phyloP scores from a whole-genome alignment of 2,888 invertebrate genomes.

The Brenthis ino region DNA sequence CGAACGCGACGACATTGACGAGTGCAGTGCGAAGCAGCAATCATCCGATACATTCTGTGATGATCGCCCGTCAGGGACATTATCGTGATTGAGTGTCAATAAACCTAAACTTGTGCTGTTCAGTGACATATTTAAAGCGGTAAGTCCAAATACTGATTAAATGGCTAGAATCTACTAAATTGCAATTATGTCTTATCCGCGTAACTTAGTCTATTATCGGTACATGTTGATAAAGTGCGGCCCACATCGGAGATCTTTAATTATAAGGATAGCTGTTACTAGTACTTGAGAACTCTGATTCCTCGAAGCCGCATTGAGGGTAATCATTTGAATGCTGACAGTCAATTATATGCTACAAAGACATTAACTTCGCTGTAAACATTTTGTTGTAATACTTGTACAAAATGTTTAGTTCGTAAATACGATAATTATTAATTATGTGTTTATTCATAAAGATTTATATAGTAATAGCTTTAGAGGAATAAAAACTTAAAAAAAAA shows the following conservation, averaged over 20 bases:
- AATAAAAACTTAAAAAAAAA: too few relatives aligned
- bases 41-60: conserved; percentile 58
- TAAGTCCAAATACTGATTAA: conserved; percentile 7
- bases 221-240: conserved; percentile 26
- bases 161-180: conserved; percentile 1
- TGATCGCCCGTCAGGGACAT: conserved; percentile 59
- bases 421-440: too few relatives aligned
- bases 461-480: too few relatives aligned
- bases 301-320: conserved; percentile 20
- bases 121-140: conserved; percentile 21
- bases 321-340: conserved; percentile 20
- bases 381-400: conserved; percentile 2
- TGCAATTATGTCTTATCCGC: conserved; percentile 1
- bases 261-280: conserved; percentile 29
- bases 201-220: conserved; percentile 18
- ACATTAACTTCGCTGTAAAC: conserved; percentile 11
- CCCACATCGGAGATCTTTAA: conserved; percentile 29
- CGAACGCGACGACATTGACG: conserved; percentile 46
- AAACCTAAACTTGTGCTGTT: conserved; percentile 24
- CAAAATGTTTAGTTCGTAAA: too few relatives aligned
- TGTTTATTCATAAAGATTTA: too few relatives aligned
- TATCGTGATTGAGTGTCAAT: conserved; percentile 50
- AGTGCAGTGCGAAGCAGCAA: conserved; percentile 51
- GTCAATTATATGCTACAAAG: conserved; percentile 2
- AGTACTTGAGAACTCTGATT: neutral